Conservation (phyloP, 1,140 invertebrate species). For the Megathymus violae region DNA sequence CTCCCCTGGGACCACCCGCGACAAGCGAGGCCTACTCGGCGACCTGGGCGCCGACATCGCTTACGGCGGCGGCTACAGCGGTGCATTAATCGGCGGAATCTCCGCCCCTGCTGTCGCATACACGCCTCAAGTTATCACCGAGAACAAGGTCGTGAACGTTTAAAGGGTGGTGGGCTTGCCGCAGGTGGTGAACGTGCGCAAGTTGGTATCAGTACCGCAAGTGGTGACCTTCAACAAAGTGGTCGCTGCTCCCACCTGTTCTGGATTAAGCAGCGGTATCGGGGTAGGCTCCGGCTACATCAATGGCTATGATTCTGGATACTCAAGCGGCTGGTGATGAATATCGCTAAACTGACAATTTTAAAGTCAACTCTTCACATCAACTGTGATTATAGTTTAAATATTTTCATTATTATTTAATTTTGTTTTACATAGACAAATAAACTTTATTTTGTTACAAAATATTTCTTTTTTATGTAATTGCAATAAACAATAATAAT, state of each 20-base stretch:
- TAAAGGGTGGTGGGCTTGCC: slow-evolving; percentile 49
- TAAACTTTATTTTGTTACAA: background rate
- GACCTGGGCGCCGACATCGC: slow-evolving; percentile 34
- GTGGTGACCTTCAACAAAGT: slow-evolving; percentile 61
- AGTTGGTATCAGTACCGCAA: slow-evolving; percentile 48
- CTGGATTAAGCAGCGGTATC: slow-evolving; percentile 31
- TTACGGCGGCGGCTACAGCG: slow-evolving; percentile 6
- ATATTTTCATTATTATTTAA: background rate
- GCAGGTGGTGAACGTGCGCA: slow-evolving; percentile 45
- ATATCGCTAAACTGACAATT: no score
- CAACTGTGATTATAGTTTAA: background rate
- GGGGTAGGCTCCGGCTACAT: background rate
- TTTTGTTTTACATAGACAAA: background rate
- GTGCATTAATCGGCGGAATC: slow-evolving; percentile 7
- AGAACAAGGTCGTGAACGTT: slow-evolving; percentile 54
- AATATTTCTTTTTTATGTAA: background rate
- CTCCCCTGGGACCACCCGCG: slow-evolving; percentile 39
- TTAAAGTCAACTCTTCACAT: background rate
- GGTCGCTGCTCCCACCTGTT: slow-evolving; percentile 46
- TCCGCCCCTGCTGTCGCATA: slow-evolving; percentile 11
- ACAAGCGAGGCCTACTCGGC: slow-evolving; percentile 47
- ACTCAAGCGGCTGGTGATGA: slow-evolving; percentile 39
- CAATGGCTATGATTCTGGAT: slow-evolving; percentile 34
- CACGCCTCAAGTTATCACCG: slow-evolving; percentile 40
- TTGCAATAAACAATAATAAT: no score